phyloP scores from a whole-genome alignment of 2,797 vertebrate genomes.

The Loris lydekkerianus region DNA sequence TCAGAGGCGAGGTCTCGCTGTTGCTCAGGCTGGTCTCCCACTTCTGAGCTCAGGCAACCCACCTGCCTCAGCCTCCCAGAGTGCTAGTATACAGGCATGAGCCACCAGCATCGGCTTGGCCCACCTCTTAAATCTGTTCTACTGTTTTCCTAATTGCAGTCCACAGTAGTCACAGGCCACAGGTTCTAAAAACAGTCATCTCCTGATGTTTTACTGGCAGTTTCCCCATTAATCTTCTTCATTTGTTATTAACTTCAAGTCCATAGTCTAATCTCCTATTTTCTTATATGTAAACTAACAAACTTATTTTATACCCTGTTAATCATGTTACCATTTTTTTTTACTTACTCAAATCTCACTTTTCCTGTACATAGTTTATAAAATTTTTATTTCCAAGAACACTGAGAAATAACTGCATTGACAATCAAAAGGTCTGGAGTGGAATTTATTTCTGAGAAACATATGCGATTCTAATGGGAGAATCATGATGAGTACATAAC shows the following conservation, averaged over 20 bases:
- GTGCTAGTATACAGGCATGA: too few species aligned
- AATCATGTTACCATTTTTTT: background rate
- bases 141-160: background rate
- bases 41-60: too few species aligned
- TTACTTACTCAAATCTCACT: background rate
- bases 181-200: background rate
- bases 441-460: slow-evolving; percentile 11
- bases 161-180: background rate
- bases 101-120: too few species aligned
- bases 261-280: background rate
- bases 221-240: background rate
- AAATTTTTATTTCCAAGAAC: background rate
- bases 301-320: background rate
- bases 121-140: background rate
- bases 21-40: too few species aligned
- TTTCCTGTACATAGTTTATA: background rate
- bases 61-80: too few species aligned
- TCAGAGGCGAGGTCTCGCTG: too few species aligned
- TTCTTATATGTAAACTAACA: background rate
- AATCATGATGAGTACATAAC: background rate
- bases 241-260: background rate
- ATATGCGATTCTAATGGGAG: background rate
- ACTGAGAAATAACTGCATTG: background rate
- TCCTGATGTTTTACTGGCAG: background rate
- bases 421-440: background rate